A percentile compares a stretch with the other conserved stretches of the same genome.
Evolutionary conservation across 2,797 vertebrate genomes (phyloP).

Genomic region (Pipistrellus nathusii): DNA sequence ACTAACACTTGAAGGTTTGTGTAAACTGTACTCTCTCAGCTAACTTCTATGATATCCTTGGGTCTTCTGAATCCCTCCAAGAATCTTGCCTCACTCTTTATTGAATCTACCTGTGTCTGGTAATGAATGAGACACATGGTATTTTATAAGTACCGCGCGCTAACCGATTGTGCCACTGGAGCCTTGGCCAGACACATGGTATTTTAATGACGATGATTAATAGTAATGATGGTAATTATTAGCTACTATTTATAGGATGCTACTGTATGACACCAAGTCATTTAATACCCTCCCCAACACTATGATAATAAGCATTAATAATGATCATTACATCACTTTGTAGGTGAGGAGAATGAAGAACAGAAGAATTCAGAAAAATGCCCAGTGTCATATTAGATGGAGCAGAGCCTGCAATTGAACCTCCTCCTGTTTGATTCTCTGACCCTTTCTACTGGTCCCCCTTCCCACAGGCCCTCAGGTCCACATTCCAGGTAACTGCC

Average conservation of each 20-base stretch:
- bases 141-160: no score
- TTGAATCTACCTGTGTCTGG: neutral
- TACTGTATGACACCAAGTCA: neutral
- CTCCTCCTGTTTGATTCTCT: neutral
- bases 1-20: neutral
- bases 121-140: neutral
- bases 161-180: no score
- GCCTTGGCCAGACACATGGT: neutral
- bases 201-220: slow-evolving; percentile 33
- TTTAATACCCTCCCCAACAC: neutral
- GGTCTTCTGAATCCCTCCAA: neutral
- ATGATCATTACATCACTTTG: neutral
- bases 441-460: neutral
- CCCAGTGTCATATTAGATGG: neutral
- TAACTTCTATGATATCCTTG: neutral
- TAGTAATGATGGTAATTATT: neutral
- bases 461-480: neutral
- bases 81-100: neutral
- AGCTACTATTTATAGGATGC: neutral
- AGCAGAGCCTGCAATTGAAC: neutral
- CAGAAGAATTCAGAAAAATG: neutral
- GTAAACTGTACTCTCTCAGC: neutral
- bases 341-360: neutral
- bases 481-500: neutral
- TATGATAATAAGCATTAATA: neutral